Percentiles rank a stretch among this genome's conserved stretches.
Evolutionary conservation across 2,113 vertebrate genomes (phyloP).

Genomic region (Clarias batrachus): DNA sequence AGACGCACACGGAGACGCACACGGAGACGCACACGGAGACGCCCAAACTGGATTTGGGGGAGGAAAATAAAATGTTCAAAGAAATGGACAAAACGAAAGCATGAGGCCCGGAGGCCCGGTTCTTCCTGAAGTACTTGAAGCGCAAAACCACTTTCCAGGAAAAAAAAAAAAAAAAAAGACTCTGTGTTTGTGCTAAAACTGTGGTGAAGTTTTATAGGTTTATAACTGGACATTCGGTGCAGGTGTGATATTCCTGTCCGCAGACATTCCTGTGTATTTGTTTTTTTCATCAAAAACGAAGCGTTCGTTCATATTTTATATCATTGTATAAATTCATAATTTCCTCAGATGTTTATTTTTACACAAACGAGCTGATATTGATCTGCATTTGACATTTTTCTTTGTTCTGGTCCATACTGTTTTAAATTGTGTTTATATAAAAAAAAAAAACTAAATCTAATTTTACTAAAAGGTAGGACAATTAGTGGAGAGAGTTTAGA

Average conservation of each 20-base stretch:
- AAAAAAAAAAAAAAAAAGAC: conserved; percentile 25
- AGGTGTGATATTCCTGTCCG: not conserved
- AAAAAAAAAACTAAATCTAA: not conserved
- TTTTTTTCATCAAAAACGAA: not conserved
- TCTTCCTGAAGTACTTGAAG: conserved; percentile 67
- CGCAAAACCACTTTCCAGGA: conserved; percentile 54
- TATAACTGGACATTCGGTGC: conserved; percentile 10
- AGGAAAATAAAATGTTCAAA: not conserved
- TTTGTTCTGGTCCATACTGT: not conserved
- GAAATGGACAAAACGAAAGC: conserved; percentile 12
- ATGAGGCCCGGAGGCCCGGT: conserved; percentile 21
- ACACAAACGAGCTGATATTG: not conserved
- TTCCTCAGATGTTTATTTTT: conserved; percentile 12
- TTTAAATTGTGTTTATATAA: not conserved
- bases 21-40: not conserved
- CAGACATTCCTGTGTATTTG: not conserved
- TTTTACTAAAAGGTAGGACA: not conserved
- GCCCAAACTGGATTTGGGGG: conserved; percentile 34
- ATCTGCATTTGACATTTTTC: not conserved
- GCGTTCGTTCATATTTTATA: not conserved
- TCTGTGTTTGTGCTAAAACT: conserved; percentile 21
- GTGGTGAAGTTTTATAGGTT: conserved; percentile 15
- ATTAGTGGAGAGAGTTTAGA: not conserved
- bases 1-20: not conserved
- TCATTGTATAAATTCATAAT: not conserved